Evolutionary conservation across 2,888 invertebrate species (phyloP).

Genomic region (Diaprepes abbreviatus): DNA sequence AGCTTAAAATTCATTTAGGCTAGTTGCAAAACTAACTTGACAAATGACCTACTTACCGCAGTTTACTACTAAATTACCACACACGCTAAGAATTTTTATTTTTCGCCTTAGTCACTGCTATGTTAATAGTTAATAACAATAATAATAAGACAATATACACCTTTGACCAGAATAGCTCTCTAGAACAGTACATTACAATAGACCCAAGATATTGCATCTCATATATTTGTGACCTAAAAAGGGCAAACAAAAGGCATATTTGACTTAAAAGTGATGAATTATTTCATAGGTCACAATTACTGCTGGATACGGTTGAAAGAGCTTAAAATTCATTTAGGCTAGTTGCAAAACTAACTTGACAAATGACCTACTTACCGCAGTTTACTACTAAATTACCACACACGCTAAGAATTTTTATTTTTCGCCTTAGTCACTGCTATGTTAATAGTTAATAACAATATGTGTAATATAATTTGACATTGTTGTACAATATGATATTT

Average conservation of each 20-base stretch:
- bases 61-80: constrained; percentile 24
- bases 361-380: constrained; percentile 32
- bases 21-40: constrained; percentile 31
- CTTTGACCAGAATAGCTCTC: constrained; percentile 34
- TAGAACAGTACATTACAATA: background rate
- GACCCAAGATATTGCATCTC: background rate
- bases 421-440: background rate
- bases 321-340: constrained; percentile 19
- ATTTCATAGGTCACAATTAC: constrained; percentile 9
- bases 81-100: constrained; percentile 8
- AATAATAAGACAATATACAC: constrained; percentile 39
- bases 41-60: constrained; percentile 33
- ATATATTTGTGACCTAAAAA: no score
- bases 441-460: no score
- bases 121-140: no score
- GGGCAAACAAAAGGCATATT: background rate
- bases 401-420: constrained; percentile 5
- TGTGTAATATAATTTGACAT: no score
- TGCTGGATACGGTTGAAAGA: constrained; percentile 21
- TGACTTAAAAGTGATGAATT: background rate
- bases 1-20: constrained; percentile 22
- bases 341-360: constrained; percentile 32
- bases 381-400: constrained; percentile 26
- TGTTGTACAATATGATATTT: no score
- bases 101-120: background rate